phyloP scores from a whole-genome alignment of 2,797 vertebrate genomes.

The Hemibagrus guttatus region DNA sequence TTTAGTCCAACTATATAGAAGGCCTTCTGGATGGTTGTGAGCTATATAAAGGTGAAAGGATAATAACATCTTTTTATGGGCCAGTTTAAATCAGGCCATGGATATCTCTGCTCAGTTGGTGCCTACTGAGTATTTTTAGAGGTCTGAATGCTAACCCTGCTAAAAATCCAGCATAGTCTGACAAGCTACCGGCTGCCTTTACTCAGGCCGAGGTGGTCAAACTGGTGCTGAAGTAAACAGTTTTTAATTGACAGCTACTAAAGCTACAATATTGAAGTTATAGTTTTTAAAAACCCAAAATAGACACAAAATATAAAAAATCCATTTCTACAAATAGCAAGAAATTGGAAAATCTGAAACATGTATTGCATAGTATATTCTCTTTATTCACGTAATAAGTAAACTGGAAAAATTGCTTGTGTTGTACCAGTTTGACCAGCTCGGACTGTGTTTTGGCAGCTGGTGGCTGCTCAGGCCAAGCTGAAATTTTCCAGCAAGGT shows the following conservation, averaged over 20 bases:
- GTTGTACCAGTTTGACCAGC: neutral
- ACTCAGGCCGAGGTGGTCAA: neutral
- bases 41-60: conserved; percentile 27
- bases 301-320: too few species aligned
- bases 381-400: neutral
- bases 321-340: too few species aligned
- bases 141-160: conserved; percentile 1
- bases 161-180: conserved; percentile 14
- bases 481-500: too few species aligned
- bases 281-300: neutral
- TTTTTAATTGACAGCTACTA: neutral
- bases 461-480: neutral
- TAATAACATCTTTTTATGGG: conserved; percentile 19
- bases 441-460: neutral
- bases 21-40: neutral
- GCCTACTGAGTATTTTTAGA: conserved; percentile 21
- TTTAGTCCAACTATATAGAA: neutral
- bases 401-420: neutral
- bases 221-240: conserved; percentile 1
- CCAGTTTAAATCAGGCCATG: conserved; percentile 11
- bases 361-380: neutral
- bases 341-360: neutral
- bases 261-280: neutral
- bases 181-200: neutral
- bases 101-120: conserved; percentile 21